phyloP scores from a whole-genome alignment of 53 echinoderm and acorn worm genomes.

The Hippasteria phrygiana region DNA sequence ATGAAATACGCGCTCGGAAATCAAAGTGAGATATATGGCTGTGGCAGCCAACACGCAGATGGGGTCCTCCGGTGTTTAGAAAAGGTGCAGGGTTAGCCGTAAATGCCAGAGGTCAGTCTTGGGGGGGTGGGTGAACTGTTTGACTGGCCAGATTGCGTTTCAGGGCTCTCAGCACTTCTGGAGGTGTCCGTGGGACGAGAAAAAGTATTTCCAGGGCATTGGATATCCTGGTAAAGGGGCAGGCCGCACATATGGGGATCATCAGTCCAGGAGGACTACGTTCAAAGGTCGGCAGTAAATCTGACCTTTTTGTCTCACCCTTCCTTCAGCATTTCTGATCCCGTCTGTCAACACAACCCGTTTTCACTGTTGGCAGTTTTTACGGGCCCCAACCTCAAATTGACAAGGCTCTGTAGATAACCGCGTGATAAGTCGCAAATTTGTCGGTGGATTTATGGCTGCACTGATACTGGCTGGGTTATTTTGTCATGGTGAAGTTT shows the following conservation, averaged over 20 bases:
- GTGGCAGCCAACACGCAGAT: neutral
- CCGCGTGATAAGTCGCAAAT: neutral
- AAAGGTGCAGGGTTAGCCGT: neutral
- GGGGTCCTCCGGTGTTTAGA: neutral
- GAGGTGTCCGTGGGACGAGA: neutral
- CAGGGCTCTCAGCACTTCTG: neutral
- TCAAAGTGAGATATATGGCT: neutral
- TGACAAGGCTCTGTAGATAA: neutral
- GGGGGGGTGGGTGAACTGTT: neutral
- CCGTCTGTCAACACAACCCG: neutral
- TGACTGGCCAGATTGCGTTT: neutral
- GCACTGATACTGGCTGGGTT: neutral
- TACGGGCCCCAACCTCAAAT: neutral
- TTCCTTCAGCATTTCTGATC: neutral
- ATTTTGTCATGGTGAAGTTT: constrained; percentile 19
- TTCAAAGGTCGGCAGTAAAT: neutral
- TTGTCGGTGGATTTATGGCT: constrained; percentile 20
- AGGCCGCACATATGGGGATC: neutral
- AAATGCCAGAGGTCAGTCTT: neutral
- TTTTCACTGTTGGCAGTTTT: neutral
- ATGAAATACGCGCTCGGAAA: neutral
- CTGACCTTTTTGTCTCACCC: neutral
- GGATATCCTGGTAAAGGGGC: neutral
- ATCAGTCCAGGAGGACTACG: neutral
- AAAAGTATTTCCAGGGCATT: neutral